Evolutionary conservation across 1,140 invertebrate genomes (phyloP), one percentile per base, ranked within the genome.

Genomic region (Drosophila hydei): DNA sequence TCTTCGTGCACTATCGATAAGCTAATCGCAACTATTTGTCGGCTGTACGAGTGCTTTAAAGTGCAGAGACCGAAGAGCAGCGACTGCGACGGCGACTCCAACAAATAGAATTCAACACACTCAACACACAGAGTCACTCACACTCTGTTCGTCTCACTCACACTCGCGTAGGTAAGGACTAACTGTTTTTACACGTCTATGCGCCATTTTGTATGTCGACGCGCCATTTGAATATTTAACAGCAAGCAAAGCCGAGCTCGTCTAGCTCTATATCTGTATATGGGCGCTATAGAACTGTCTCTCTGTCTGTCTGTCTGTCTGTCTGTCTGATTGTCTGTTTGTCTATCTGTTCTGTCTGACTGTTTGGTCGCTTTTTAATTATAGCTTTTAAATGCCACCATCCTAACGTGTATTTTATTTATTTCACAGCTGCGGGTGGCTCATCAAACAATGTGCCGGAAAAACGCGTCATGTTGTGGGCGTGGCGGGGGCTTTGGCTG

Each of bases 361-460:
- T 73, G 65, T 84, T 84, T 84, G 79, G 81, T 87, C 79, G 83
- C 81, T 87, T 87, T 88, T 87, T 87, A 87, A 87, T 87, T 87
- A 87, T 87, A 88, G 83, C 81, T 81, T 88, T 87, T 87, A 87
- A 88, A 87, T 87, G 78, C 68, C 56, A 54, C 71, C 72, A 76
- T 78, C 43, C 83, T 87, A 88, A 88, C 83, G 83, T 88, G 83
- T 78, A 87, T 88, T 87, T 87, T 87, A 87, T 87, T 88, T 87
- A 81, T 87, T 87, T 87, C 83, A 75, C 83, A 80, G 80, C 80
- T 84, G 77, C 80, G 76, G 73, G 80, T 75, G 71, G 62, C 74
- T 88, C 81, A 87, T 88, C 83, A 81, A 83, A 87, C 83, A 87
- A 88, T 88, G 71, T 79, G 73, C 80, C 76, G 68, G 80, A 85